Base-by-base conservation (phyloP, 2,797 vertebrate species). In the Apodemus agrarius region DNA sequence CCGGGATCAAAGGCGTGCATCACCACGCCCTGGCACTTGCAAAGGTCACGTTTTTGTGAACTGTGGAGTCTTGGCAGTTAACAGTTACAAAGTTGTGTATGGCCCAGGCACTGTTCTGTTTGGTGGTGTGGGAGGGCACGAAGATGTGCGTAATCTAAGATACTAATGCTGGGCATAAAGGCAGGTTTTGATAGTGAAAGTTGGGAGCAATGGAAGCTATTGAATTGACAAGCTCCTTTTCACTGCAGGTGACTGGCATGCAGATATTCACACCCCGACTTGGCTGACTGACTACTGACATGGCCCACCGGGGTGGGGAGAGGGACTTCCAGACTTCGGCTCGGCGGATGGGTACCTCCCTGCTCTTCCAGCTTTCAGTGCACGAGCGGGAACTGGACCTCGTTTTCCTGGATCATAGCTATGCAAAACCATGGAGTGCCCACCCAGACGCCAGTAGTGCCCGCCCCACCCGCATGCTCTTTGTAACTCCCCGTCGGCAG, bases 381-480 rank as follows among this genome's bases (percentile, higher is more conserved):
- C 99, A 99, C 3, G 99, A 99, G 90, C 98, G 99, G 74, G 99
- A 99, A 96, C 98, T 99, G 83, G 99, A 99, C 98, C 98, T 99
- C 94, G 99, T 99, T 1, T 99, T 99, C 97, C 98, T 99, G 96
- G 99, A 99, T 96, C 99, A 99, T 98, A 99, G 99, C 98, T 99
- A 99, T 97, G 99, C 99, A 98, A 99, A 99, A 89, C 99, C 99
- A 0, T 99, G 99, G 99, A 99, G 99, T 74, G 99, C 99, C 43
- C 99, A 99, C 96, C 99, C 99, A 0, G 99, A 99, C 88, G 99
- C 99, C 97, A 99, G 99, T 98, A 99, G 99, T 40, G 99, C 99
- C 80, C 99, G 99, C n/a, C 99, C 99, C 91, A 99, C 99, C 0
- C 99, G 99, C 67, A 99, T 99, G 89, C 99, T 99, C 79, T 99